Conservation (phyloP, 30 jellyfish, hydroid and myxozoan species). For the Cassiopea andromeda region DNA sequence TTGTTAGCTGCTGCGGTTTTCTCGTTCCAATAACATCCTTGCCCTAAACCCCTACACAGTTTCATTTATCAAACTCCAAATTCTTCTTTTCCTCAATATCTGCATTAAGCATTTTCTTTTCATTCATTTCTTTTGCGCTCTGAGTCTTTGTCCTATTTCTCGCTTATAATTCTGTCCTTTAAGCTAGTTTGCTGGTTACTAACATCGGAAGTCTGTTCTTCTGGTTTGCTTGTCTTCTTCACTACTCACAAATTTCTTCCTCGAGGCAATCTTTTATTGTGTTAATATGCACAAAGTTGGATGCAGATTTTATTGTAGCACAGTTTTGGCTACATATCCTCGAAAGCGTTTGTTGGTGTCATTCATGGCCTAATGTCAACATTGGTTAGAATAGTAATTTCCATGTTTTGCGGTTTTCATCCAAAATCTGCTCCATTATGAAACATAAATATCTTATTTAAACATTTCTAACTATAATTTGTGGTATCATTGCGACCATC, state of each 20-base stretch:
- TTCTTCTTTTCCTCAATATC: too few relatives aligned
- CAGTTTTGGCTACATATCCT: neutral
- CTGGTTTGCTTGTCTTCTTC: too few relatives aligned
- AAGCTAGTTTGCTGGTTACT: too few relatives aligned
- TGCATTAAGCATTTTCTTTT: too few relatives aligned
- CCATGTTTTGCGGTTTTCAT: neutral
- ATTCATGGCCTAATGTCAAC: neutral
- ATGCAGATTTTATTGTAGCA: neutral
- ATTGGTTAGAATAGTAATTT: neutral
- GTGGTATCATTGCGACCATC: neutral
- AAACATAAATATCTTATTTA: neutral
- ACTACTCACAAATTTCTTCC: neutral
- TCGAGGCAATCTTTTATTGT: neutral
- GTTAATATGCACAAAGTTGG: neutral
- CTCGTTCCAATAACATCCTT: neutral
- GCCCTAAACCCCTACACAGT: neutral
- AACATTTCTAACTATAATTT: neutral
- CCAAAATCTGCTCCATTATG: neutral
- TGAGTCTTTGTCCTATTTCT: too few relatives aligned
- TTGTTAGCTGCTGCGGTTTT: constrained; percentile 6
- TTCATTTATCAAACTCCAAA: neutral
- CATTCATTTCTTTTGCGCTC: too few relatives aligned
- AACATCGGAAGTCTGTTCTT: too few relatives aligned
- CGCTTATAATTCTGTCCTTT: too few relatives aligned
- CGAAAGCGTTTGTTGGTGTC: neutral